Evolutionary conservation across 2,797 vertebrate genomes (phyloP), one percentile per base, ranked within the genome.

Genomic region (Acipenser transmontanus): DNA sequence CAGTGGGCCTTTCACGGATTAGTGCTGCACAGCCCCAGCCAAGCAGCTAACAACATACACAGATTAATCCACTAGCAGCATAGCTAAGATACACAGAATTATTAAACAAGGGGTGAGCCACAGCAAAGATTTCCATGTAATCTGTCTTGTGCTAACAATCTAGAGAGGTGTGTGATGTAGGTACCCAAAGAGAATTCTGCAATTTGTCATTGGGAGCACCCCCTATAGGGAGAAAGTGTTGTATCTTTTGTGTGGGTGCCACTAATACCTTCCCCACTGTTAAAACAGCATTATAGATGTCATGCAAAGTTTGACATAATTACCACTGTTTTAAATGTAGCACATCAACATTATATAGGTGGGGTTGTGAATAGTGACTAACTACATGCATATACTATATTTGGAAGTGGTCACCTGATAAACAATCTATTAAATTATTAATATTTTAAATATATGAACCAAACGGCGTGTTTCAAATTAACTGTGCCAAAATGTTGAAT

Each of bases 1-100:
- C 92, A 95, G 93, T 94, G 91, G 93, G 93, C 91, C 94, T 97
- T 94, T 95, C 94, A 95, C 83, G 91, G 95, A 98, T 98, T 97
- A 96, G 95, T 93, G 92, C 92, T 86, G 86, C 91, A 88, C 91
- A 87, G 91, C 84, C 91, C 88, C 90, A 88, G 93, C 90, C 83
- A 84, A 89, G 89, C 91, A 86, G 85, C 89, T 91, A 92, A 92
- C 91, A 89, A 88, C 88, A 91, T 91, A 92, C 91, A 93, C 91
- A 92, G 92, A 94, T 92, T 97, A 98, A 96, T 96, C 93, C 93
- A 94, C 91, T 93, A 89, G 93, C 88, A 88, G 92, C 92, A 88
- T 92, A 92, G 91, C 92, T 91, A 89, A 96, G 92, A 97, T 95
- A 95, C 93, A 94, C 92, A 88, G 92, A 96, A 96, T 97, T 95